Evolutionary conservation across 2,113 vertebrate species (phyloP).

Genomic region (Paramormyrops kingsleyae): DNA sequence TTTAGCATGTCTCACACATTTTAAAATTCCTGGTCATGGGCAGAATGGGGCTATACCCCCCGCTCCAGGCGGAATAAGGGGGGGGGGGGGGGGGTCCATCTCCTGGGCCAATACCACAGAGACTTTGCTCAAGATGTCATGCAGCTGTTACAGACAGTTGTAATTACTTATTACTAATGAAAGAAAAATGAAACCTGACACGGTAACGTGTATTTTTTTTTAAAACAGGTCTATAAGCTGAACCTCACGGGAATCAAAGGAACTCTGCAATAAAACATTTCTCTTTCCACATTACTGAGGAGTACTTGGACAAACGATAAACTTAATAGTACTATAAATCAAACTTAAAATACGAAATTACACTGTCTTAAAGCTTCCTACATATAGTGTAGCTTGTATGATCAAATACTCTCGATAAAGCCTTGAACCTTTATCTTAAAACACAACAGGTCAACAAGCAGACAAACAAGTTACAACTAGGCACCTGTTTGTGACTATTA

Average conservation of each 20-base stretch:
- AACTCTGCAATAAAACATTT: neutral
- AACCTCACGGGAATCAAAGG: neutral
- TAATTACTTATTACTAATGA: slow-evolving; percentile 7
- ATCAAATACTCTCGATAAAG: neutral
- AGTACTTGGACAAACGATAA: neutral
- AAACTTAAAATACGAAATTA: neutral
- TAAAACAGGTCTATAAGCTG: neutral
- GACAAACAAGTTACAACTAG: slow-evolving; percentile 5
- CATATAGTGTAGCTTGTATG: neutral
- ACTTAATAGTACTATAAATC: neutral
- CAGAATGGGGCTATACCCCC: slow-evolving; percentile 20
- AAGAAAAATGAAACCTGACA: slow-evolving; percentile 8
- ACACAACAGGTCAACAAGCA: neutral
- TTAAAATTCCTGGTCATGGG: slow-evolving; percentile 67
- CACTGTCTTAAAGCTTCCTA: neutral
- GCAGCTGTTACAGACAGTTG: slow-evolving; percentile 12
- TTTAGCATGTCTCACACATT: slow-evolving; percentile 54
- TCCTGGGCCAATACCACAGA: neutral
- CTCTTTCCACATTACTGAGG: neutral
- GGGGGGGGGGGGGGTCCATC: slow-evolving; percentile 1
- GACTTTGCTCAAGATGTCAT: neutral
- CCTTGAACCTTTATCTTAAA: neutral
- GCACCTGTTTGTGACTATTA: slow-evolving; percentile 53
- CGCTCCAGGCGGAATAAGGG: neutral
- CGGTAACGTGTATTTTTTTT: neutral